Base-by-base conservation (phyloP, 2,888 invertebrate species). In the Steromphala cineraria region DNA sequence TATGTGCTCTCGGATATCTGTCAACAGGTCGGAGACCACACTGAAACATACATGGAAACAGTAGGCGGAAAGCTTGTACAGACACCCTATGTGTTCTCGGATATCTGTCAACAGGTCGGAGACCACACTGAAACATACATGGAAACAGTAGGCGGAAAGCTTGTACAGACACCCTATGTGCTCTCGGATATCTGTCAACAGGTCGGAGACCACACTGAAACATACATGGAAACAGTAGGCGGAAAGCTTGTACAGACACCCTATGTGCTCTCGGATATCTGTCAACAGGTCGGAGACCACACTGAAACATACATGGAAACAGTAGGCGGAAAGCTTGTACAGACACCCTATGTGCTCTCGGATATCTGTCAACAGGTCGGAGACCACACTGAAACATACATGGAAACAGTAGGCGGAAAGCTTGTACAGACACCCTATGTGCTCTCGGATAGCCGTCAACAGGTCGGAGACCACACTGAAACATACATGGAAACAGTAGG, bases 41-140 rank as follows among this genome's bases (percentile, higher is more conserved):
- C 97, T 97, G 94, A 75, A n/a, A n/a, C n/a, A n/a, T n/a, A n/a
- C n/a, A n/a, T n/a, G n/a, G n/a, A n/a, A n/a, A n/a, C n/a, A n/a
- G n/a, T n/a, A n/a, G n/a, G n/a, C 97, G 87, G 97, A 96, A 28
- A 98, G 94, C 87, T 95, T 95, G 93, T 97, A 97, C 52, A 98
- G 95, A 84, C 96, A 95, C 4, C 95, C 95, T 90, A 97, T 95
- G 84, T 96, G 95, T 21, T 95, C 95, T 56, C 96, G 95, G 24
- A 98, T 94, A 79, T 95, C 95, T 83, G 95, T 95, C 17, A 98
- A 92, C 78, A 97, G 94, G 80, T 96, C 95, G 80, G 95, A 95
- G 75, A 98, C 95, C 75, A 98, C 95, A 80, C 97, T 97, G 94
- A 75, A n/a, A n/a, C n/a, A n/a, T n/a, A n/a, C n/a, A n/a, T n/a